Evolutionary conservation across 2,888 invertebrate genomes (phyloP).

Genomic region (Piscicola geometra): DNA sequence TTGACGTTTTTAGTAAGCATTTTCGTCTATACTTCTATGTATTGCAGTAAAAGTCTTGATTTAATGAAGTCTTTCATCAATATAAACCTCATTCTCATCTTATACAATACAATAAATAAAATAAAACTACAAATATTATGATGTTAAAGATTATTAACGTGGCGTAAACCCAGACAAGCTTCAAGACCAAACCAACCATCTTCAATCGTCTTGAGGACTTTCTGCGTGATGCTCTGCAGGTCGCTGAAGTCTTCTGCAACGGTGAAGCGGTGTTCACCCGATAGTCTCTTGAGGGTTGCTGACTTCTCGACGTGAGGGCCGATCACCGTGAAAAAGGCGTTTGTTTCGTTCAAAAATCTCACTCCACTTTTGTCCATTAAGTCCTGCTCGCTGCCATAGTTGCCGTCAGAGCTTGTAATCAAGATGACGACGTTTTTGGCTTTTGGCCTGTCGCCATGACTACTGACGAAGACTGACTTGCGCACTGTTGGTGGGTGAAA

Average conservation of each 20-base stretch:
- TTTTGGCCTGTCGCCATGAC: slow-evolving; percentile 38
- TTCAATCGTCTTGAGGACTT: neutral
- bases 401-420: slow-evolving; percentile 38
- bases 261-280: slow-evolving; percentile 18
- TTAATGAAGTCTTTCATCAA: too few relatives aligned
- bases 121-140: too few relatives aligned
- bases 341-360: slow-evolving; percentile 15
- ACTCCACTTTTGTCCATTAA: slow-evolving; percentile 40
- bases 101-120: too few relatives aligned
- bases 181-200: neutral
- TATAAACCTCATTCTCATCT: too few relatives aligned
- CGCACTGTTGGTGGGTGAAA: too few relatives aligned
- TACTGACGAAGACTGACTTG: slow-evolving; percentile 34
- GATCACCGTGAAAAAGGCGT: slow-evolving; percentile 42
- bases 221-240: slow-evolving; percentile 5
- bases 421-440: slow-evolving; percentile 41
- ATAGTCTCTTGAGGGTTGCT: slow-evolving; percentile 28
- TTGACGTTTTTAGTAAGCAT: too few relatives aligned
- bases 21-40: too few relatives aligned
- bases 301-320: slow-evolving; percentile 42
- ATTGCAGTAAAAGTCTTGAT: too few relatives aligned
- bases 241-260: slow-evolving; percentile 36
- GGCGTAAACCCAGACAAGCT: neutral
- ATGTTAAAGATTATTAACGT: too few relatives aligned
- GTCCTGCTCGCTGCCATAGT: slow-evolving; percentile 40